A percentile compares a stretch with the other conserved stretches of the same genome.
Conservation (phyloP, 2,797 vertebrate species). For the Pangasius krempfi region DNA sequence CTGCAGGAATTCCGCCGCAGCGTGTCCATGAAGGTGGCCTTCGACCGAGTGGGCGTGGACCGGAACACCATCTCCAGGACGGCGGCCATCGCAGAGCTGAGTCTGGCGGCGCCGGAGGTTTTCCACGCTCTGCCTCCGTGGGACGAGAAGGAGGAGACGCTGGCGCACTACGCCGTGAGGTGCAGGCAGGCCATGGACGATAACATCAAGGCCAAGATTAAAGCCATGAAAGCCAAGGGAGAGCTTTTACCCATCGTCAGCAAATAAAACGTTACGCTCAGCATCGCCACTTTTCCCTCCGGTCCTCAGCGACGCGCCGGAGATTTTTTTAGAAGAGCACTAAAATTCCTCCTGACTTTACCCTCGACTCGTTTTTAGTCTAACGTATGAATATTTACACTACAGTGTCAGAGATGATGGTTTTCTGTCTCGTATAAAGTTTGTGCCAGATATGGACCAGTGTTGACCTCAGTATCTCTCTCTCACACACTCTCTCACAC, state of each 20-base stretch:
- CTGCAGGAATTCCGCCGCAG: constrained; percentile 70
- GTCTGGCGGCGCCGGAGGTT: constrained; percentile 69
- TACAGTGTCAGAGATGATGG: constrained; percentile 13
- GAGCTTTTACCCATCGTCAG: constrained; percentile 75
- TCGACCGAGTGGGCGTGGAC: constrained; percentile 72
- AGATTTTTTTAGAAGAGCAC: background rate
- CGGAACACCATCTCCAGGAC: constrained; percentile 73
- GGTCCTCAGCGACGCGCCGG: background rate
- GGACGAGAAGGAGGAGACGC: constrained; percentile 72
- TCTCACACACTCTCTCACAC: constrained; percentile 1
- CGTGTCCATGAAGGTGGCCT: constrained; percentile 74
- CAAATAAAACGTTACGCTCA: constrained; percentile 54
- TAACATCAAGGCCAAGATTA: constrained; percentile 70
- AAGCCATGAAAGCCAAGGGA: constrained; percentile 67
- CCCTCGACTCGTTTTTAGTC: background rate
- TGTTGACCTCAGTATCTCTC: constrained; percentile 22
- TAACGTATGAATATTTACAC: constrained; percentile 2
- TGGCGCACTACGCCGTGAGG: constrained; percentile 68
- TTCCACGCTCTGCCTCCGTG: constrained; percentile 67
- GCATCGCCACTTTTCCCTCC: background rate
- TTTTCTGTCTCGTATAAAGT: constrained; percentile 3
- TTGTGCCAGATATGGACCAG: constrained; percentile 28
- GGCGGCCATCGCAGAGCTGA: constrained; percentile 70
- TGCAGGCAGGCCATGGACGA: constrained; percentile 72
- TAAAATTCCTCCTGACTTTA: background rate